These are phyloP conservation scores for Nothobranchius furzeri DNA, from an alignment of 2,113 vertebrate genomes.

Conservation along the genomic window DNA sequence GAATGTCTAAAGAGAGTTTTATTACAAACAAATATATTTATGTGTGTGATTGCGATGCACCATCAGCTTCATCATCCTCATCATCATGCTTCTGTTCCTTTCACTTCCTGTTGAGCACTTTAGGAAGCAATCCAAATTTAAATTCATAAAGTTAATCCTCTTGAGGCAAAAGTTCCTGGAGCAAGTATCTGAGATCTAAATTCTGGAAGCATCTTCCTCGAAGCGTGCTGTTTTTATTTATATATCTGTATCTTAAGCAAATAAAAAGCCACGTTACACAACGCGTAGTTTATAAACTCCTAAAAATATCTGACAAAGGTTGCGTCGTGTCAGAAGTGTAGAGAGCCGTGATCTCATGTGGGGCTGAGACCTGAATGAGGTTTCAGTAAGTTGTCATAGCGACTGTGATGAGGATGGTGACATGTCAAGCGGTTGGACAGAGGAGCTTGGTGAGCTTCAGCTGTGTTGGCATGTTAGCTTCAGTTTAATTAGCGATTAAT, in stretches of 20 bases:
- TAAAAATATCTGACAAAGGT: background rate
- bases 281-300: background rate
- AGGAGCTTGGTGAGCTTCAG: constrained; percentile 13
- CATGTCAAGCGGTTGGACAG: constrained; percentile 4
- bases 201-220: no score
- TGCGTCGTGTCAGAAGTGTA: constrained; percentile 1
- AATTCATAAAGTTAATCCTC: background rate
- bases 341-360: constrained; percentile 13
- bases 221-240: background rate
- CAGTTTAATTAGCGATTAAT: constrained; percentile 15
- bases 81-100: constrained; percentile 10
- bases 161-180: no score
- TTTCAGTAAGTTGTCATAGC: constrained; percentile 42
- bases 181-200: background rate
- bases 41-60: background rate
- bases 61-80: constrained; percentile 2
- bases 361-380: background rate
- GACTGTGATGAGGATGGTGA: constrained; percentile 20
- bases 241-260: background rate
- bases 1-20: background rate
- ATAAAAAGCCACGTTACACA: background rate
- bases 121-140: background rate
- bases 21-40: background rate
- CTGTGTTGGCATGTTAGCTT: constrained; percentile 26
- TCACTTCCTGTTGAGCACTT: background rate